phyloP scores from a whole-genome alignment of 2,797 vertebrate genomes.

The Moxostoma hubbsi region DNA sequence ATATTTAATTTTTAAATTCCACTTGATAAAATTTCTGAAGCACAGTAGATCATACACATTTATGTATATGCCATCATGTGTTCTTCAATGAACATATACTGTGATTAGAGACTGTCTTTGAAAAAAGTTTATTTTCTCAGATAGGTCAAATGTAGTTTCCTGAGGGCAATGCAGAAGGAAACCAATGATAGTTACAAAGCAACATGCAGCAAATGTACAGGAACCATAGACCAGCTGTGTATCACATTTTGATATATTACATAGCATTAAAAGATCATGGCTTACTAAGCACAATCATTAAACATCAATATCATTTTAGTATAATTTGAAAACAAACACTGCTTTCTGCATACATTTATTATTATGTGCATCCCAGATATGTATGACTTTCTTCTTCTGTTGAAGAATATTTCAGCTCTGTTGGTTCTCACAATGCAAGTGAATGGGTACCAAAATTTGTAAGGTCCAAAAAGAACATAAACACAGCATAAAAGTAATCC shows the following conservation, averaged over 20 bases:
- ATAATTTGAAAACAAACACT: background rate
- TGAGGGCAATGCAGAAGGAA: conserved; percentile 68
- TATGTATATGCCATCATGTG: too few species aligned
- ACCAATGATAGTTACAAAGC: conserved; percentile 55
- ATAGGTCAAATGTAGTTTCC: background rate
- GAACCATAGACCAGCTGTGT: conserved; percentile 46
- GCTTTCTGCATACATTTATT: background rate
- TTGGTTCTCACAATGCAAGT: too few species aligned
- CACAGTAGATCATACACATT: too few species aligned
- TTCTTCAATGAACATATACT: too few species aligned
- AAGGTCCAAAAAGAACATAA: too few species aligned
- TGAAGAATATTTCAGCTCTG: too few species aligned
- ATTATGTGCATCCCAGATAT: background rate
- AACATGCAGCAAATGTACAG: conserved; percentile 50
- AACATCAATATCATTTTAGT: background rate
- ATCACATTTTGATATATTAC: background rate
- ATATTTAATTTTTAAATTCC: too few species aligned
- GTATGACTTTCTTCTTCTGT: too few species aligned
- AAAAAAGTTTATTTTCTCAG: background rate
- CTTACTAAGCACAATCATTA: background rate
- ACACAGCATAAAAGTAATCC: too few species aligned
- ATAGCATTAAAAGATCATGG: background rate
- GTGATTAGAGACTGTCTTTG: too few species aligned
- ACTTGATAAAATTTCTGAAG: too few species aligned
- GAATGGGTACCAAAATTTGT: too few species aligned